Percentiles rank a stretch among this genome's conserved stretches.
Evolutionary conservation across 2,113 vertebrate genomes (phyloP).

Genomic region (Vidua macroura): DNA sequence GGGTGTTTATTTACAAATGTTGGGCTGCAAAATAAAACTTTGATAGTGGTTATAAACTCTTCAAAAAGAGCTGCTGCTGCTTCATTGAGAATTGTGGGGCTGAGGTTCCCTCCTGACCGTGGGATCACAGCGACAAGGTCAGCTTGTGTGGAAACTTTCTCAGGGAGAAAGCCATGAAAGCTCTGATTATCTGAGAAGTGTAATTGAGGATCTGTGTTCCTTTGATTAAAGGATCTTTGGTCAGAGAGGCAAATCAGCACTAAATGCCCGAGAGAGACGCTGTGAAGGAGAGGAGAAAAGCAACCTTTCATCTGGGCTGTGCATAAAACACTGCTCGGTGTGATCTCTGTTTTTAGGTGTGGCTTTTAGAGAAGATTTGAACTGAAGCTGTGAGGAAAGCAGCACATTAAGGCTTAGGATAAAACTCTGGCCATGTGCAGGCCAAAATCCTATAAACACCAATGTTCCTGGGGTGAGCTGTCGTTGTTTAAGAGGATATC

Average conservation of each 20-base stretch:
- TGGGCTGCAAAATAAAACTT: neutral
- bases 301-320: neutral
- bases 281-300: neutral
- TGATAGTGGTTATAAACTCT: neutral
- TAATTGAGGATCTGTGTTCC: neutral
- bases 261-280: neutral
- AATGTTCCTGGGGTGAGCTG: neutral
- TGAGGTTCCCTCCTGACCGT: neutral
- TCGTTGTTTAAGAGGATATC: neutral
- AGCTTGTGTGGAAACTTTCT: neutral
- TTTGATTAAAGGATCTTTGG: neutral
- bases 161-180: neutral
- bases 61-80: neutral
- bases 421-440: neutral
- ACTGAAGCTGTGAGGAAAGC: neutral
- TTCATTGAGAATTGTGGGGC: neutral
- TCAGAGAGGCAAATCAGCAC: neutral
- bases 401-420: neutral
- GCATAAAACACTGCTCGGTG: neutral
- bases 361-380: neutral
- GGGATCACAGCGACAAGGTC: neutral
- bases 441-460: neutral
- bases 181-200: neutral
- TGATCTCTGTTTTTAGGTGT: neutral
- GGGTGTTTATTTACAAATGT: neutral